Evolutionary conservation across 2,113 vertebrate genomes (phyloP), one percentile per base, ranked within the genome.

Genomic region (Peromyscus polionotus): DNA sequence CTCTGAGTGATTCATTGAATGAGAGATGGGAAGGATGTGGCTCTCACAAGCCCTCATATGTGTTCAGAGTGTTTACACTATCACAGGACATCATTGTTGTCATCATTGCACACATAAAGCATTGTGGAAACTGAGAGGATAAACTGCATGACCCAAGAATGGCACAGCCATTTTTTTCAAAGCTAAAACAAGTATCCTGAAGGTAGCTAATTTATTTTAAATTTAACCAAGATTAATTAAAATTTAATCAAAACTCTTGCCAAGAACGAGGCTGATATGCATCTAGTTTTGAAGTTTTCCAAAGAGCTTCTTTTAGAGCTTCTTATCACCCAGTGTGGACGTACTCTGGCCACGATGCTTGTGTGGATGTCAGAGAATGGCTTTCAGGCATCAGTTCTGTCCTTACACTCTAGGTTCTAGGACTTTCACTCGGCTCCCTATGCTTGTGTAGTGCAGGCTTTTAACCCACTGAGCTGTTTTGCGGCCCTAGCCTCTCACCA

Each of bases 191-290:
- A 51, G 4, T 20, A 68, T n/a, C 45, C 2, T 79, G 5, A 68
- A 70, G 88, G 16, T 19, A 94, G 14, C 19, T 65, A 17, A 33
- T 33, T 45, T 65, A 65, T 65, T 65, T 65, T 9, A 95, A 31
- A 90, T 90, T 90, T 90, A 73, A 83, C 22, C 70, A 93, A 63
- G 84, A 96, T 67, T 84, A 67, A 48, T 59, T 59, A 93, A 54
- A 90, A 95, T 88, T 61, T 67, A 48, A 59, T 59, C 17, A 91
- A 14, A 68, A 3, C 4, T 94, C 1, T 88, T 80, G 80, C 76
- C 13, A 70, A 51, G 39, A 86, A 26, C 59, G 5, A 26, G 20
- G 1, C 70, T 88, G 84, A 76, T 85, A 84, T 19, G 4, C 19
- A 3, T 67, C 14, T 3, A 83, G 20, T 94, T 96, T 95, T 91